Base-by-base conservation (phyloP, 2,888 invertebrate species). In the Pseudococcus jackbeardsleyi region DNA sequence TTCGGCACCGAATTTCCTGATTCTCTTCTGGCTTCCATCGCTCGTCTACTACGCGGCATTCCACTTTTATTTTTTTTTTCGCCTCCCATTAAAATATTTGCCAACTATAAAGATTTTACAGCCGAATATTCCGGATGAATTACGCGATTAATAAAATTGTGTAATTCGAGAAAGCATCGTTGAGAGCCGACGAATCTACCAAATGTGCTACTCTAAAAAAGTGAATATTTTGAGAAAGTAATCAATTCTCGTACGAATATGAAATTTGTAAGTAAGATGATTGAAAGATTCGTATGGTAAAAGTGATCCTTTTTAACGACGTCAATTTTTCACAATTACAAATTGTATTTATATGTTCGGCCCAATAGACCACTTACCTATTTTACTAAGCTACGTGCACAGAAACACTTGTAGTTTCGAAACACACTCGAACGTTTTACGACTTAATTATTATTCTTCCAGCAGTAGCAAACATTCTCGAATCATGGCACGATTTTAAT, bases 311-410 rank as follows among this genome's bases (percentile, higher is more conserved):
- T 22, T 64, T 22, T 64, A 64, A 64, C 9, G 64, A 85, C 7
- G 64, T 54, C 39, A 7, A 85, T 85, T 59, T 50, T 85, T 84
- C 48, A 84, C 54, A 17, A 85, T 39, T 54, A 33, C 15, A 54
- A n/a, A 85, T 59, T 54, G 17, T 84, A 54, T 12, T 17, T 19
- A 54, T 48, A 17, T n/a, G 19, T 12, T 64, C 26, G 64, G 50
- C 64, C 59, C 22, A 85, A 85, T 85, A 85, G 6, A 54, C 79
- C 79, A 82, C 46, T 82, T 82, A 82, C 79, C 79, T 82, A 82
- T 82, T 82, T 82, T 11, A 12, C 15, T 19, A n/a, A 42, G 6
- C 79, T 26, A 72, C 79, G 46, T 82, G 42, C 79, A n/a, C 46
- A 42, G 33, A 82, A 72, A 72, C 17, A 33, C 33, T 22, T 64